Base-by-base conservation (phyloP, 2,113 vertebrate species). In the Poeciliopsis retropinna region DNA sequence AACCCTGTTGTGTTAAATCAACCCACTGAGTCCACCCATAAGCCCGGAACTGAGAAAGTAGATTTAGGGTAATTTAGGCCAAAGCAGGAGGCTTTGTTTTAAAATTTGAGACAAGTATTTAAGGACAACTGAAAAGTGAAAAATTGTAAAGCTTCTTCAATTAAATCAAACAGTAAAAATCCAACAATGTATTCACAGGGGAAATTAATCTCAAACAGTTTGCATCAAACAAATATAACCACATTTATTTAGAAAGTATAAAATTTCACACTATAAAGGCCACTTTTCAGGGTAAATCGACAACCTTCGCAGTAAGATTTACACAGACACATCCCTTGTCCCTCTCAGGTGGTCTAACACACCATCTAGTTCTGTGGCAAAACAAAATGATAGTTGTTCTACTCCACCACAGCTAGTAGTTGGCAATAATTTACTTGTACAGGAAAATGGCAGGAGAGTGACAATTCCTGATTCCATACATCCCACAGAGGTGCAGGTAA, bases 191-290 rank as follows among this genome's bases (percentile, higher is more conserved):
- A 41, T 27, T 27, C 27, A 34, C n/a, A 41, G n/a, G 14, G 12
- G 12, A 9, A 76, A 83, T 83, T 47, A 78, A 66, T 44, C 60
- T 32, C 17, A 5, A 88, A 69, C 27, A 84, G 67, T 69, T 86
- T 92, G 88, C 87, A 83, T 87, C 92, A 94, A 94, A 95, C 93
- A 94, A 94, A 94, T 93, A 95, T 93, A 93, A 93, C 92, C 94
- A 95, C 94, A 91, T 95, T 95, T 95, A 95, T 95, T 95, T 94
- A 82, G 82, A 94, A 94, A 94, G 94, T 95, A 95, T 94, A 95
- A 95, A 95, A 95, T 93, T 93, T 94, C 93, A 95, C 93, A 95
- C 93, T 90, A 89, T 93, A 95, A 95, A 95, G 94, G 94, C 94
- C 94, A 94, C 94, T 94, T 94, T 93, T 93, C 91, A 94, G 92